Base-by-base conservation (phyloP, 2,888 invertebrate genomes). In the Coecobrya sp. region DNA sequence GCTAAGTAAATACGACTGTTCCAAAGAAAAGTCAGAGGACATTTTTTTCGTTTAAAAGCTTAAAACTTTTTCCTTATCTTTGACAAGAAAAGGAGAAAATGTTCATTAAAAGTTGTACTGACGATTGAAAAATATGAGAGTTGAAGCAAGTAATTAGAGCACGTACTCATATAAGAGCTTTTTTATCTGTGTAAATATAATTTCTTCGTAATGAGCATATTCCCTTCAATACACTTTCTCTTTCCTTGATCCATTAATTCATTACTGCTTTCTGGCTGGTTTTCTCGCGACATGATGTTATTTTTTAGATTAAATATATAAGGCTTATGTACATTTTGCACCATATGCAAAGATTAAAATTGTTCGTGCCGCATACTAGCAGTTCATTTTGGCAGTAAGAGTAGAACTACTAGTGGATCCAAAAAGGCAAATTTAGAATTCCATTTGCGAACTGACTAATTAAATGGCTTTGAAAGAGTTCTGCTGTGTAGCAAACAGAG, bases 361-460 rank as follows among this genome's bases (percentile, higher is more conserved):
- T 36, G 30, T 42, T 42, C n/a, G 4, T 16, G 30, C 16, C 16
- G 16, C 16, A 22, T 22, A 25, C 25, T 25, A 25, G 11, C 16
- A 42, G 8, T 68, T 16, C 7, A n/a, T 73, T 30, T 68, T 68
- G 68, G 76, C 45, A 76, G 45, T 36, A 76, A 76, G 0, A 68
- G 68, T 13, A 27, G 10, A 13, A 42, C 27, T 22, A 3, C 76
- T 49, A 22, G 25, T 8, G 25, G 52, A 81, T 19, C 59, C 42
- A 59, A 62, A 62, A 22, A 59, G 19, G 4, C 36, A 45, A n/a
- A 68, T 68, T 85, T 85, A 45, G 65, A 25, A 85, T 85, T 85
- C 85, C 36, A 49, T 85, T 85, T 27, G 68, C 62, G 27, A 65
- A 16, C 27, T 45, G 45, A 27, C 68, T 85, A 85, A 85, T 85